Evolutionary conservation across 2,888 invertebrate species (phyloP).

Genomic region (Tenthredo distinguenda): DNA sequence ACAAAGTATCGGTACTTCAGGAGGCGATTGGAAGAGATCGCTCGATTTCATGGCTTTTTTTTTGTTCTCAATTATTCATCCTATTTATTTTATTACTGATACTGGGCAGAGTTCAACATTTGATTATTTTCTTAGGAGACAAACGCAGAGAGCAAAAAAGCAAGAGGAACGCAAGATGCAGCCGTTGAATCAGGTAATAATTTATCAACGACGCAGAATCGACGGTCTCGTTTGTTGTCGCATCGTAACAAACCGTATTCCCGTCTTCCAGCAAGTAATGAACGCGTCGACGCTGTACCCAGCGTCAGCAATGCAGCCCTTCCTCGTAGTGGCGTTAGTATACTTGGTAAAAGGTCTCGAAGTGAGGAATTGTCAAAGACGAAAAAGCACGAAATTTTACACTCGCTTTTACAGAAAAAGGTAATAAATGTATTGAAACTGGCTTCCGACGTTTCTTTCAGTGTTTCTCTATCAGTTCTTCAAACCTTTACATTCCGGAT

Average conservation of each 20-base stretch:
- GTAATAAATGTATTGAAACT: not conserved
- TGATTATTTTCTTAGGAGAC: not conserved
- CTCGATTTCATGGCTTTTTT: not conserved
- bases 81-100: no score
- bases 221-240: not conserved
- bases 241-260: slow-evolving; percentile 12
- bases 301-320: slow-evolving; percentile 57
- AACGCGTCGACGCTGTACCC: slow-evolving; percentile 11
- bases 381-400: slow-evolving; percentile 48
- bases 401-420: slow-evolving; percentile 46
- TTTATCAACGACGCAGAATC: not conserved
- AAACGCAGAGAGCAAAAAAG: slow-evolving; percentile 15
- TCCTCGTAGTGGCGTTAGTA: slow-evolving; percentile 65
- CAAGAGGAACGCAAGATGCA: not conserved
- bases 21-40: not conserved
- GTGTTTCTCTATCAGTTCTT: not conserved
- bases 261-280: slow-evolving; percentile 32
- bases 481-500: not conserved
- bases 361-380: slow-evolving; percentile 63
- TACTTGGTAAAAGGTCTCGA: slow-evolving; percentile 71
- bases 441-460: not conserved
- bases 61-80: no score
- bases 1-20: not conserved
- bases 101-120: no score
- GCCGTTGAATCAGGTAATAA: slow-evolving; percentile 41